Percentiles rank a stretch among this genome's conserved stretches.
Evolutionary conservation across 2,113 vertebrate species (phyloP).

Genomic region (Onychostoma macrolepis): DNA sequence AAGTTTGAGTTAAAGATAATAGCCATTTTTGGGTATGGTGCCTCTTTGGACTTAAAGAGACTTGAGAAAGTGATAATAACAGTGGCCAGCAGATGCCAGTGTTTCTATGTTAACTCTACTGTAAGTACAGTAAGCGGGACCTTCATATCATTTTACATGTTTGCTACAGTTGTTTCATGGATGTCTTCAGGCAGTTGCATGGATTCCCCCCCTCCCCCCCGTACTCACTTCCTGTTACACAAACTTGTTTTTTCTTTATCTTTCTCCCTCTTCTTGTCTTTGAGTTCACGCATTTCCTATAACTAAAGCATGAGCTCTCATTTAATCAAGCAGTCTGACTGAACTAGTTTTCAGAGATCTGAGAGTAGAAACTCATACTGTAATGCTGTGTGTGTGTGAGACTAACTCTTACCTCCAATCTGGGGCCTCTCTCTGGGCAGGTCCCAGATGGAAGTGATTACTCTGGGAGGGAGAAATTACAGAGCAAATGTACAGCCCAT

Average conservation of each 20-base stretch:
- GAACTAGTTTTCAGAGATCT: not conserved
- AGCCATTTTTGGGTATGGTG: not conserved
- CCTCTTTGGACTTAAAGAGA: not conserved
- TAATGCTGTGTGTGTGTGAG: conserved; percentile 49
- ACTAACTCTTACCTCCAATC: conserved; percentile 66
- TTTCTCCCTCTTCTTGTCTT: not conserved
- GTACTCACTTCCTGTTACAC: not conserved
- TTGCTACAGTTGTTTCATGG: not conserved
- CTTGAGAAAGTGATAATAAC: not conserved
- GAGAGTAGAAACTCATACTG: conserved; percentile 6
- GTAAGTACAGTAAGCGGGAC: not conserved
- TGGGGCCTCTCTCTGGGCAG: conserved; percentile 64
- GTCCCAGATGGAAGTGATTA: conserved; percentile 80
- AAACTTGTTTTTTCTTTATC: not conserved
- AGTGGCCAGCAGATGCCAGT: conserved; percentile 9
- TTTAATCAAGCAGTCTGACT: not conserved
- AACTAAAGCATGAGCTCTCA: not conserved
- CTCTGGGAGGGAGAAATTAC: conserved; percentile 72
- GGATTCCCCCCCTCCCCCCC: not conserved
- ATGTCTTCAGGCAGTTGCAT: not conserved
- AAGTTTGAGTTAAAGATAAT: not conserved
- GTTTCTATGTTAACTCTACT: not conserved
- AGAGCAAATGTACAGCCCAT: conserved; percentile 68
- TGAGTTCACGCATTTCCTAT: not conserved
- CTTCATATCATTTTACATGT: conserved; percentile 24